phyloP scores from a whole-genome alignment of 2,797 vertebrate genomes.

The Spinus pinus region DNA sequence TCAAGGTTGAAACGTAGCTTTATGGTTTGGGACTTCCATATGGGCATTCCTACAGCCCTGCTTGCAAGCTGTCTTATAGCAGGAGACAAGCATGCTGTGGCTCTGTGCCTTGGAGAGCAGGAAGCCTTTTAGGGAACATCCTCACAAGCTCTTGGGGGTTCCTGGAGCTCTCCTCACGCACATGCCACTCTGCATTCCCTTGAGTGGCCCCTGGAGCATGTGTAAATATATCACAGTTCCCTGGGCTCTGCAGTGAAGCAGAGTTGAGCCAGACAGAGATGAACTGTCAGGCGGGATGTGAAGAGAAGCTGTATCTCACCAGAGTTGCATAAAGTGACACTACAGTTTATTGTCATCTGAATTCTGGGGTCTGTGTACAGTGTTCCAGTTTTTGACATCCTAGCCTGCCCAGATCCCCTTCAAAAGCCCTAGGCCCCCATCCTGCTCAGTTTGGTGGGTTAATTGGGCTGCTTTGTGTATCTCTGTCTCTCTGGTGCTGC shows the following conservation, averaged over 20 bases:
- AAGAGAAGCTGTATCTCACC: background rate
- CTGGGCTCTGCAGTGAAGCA: background rate
- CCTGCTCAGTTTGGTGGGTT: constrained; percentile 15
- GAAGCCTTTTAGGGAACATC: background rate
- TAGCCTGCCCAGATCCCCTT: background rate
- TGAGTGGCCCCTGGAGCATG: background rate
- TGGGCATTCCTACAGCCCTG: background rate
- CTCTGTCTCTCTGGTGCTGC: background rate
- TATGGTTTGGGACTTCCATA: constrained; percentile 10
- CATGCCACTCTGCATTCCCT: background rate
- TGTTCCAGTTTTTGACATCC: background rate
- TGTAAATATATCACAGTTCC: background rate
- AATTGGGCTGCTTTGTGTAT: constrained; percentile 2
- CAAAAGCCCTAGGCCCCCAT: background rate
- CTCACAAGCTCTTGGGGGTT: background rate
- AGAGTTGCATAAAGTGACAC: background rate
- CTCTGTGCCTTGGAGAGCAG: background rate
- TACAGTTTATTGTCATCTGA: background rate
- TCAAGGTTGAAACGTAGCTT: background rate
- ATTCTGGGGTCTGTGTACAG: background rate
- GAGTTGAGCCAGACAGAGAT: background rate
- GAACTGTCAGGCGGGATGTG: background rate
- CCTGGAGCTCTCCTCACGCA: background rate
- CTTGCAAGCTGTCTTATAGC: background rate
- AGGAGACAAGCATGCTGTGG: background rate